Percentiles rank a stretch among this genome's conserved stretches.
Evolutionary conservation across 1,140 invertebrate genomes (phyloP).

Genomic region (Panagrolaimus sp.): DNA sequence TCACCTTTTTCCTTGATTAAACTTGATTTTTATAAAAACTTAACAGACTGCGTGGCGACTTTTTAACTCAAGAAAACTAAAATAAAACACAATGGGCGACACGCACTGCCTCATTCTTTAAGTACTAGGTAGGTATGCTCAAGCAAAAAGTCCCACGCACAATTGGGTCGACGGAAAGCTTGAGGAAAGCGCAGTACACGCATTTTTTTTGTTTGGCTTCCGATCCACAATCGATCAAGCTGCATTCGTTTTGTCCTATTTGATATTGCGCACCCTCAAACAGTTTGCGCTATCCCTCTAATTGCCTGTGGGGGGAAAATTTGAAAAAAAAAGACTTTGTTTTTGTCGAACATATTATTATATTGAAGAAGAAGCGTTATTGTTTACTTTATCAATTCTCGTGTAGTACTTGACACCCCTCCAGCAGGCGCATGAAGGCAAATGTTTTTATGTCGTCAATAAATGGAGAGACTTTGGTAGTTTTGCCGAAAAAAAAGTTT

Average conservation of each 20-base stretch:
- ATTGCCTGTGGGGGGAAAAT: not conserved
- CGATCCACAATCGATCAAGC: constrained; percentile 11
- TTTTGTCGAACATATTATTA: not conserved
- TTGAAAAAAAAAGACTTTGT: not conserved
- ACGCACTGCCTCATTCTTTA: too few relatives aligned
- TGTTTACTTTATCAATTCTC: constrained; percentile 16
- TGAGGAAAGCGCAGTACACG: not conserved
- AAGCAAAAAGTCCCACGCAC: constrained; percentile 8
- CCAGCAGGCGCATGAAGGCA: constrained; percentile 3
- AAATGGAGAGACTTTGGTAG: not conserved
- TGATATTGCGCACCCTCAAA: not conserved
- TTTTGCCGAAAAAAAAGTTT: constrained; percentile 4
- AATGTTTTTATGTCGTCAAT: not conserved
- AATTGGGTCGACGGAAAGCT: constrained; percentile 6
- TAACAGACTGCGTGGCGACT: too few relatives aligned
- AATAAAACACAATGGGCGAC: too few relatives aligned
- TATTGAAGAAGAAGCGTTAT: not conserved
- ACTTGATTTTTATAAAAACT: too few relatives aligned
- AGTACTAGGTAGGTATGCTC: too few relatives aligned
- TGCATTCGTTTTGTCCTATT: not conserved
- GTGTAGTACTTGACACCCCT: not conserved
- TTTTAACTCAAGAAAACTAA: too few relatives aligned
- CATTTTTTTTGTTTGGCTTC: constrained; percentile 5
- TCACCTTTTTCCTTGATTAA: too few relatives aligned
- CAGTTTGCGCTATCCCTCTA: not conserved